These are phyloP conservation scores for Lineus longissimus DNA, from an alignment of 1,140 invertebrate genomes.

Conservation along the genomic window DNA sequence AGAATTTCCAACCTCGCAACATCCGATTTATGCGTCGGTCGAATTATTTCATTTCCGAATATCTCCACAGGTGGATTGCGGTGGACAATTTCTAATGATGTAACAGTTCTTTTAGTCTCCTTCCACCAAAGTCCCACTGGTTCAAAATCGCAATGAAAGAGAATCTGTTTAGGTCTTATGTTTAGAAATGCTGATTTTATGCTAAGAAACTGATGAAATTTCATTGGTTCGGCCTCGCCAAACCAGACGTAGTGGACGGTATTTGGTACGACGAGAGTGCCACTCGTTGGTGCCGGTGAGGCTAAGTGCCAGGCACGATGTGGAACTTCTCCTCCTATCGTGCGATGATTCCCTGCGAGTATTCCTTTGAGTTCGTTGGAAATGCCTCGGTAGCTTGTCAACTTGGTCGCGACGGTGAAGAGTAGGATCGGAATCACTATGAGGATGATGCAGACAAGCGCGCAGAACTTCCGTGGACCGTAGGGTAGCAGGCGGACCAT, in stretches of 20 bases:
- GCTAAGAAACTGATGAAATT: too few relatives aligned
- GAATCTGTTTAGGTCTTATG: not conserved
- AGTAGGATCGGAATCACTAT: too few relatives aligned
- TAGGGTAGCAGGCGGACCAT: too few relatives aligned
- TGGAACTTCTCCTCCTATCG: too few relatives aligned
- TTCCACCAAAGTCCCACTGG: not conserved
- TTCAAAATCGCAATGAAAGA: not conserved
- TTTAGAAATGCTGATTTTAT: too few relatives aligned
- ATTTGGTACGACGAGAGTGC: constrained; percentile 17
- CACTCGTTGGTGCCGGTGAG: constrained; percentile 3
- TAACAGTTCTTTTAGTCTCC: not conserved
- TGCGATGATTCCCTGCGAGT: too few relatives aligned
- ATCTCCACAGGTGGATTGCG: constrained; percentile 10
- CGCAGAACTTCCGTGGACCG: too few relatives aligned
- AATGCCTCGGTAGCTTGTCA: too few relatives aligned
- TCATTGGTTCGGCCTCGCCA: not conserved
- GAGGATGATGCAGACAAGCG: too few relatives aligned
- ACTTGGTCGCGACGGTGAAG: too few relatives aligned
- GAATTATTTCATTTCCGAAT: constrained; percentile 11
- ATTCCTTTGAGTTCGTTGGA: too few relatives aligned
- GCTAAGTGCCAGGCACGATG: not conserved
- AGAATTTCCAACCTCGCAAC: constrained; percentile 20
- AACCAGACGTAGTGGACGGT: constrained; percentile 28
- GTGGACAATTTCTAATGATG: constrained; percentile 16
- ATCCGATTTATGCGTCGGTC: constrained; percentile 20